Conservation (phyloP, 2,888 invertebrate genomes). For the Apamea anceps region DNA sequence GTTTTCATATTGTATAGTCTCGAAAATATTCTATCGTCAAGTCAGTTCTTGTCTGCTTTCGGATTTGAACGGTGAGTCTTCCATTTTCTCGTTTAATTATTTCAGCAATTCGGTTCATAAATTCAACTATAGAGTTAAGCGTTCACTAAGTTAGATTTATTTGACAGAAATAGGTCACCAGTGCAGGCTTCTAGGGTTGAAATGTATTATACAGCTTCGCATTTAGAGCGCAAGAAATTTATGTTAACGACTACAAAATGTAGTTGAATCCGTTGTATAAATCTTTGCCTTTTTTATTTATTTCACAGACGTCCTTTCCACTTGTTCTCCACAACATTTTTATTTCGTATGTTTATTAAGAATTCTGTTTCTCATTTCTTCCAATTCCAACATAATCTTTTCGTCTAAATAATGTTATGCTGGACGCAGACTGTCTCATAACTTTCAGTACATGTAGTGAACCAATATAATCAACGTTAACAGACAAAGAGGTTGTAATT, state of each 20-base stretch:
- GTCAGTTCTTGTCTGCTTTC: conserved; percentile 28
- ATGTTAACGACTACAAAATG: conserved; percentile 76
- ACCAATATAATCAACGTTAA: neutral
- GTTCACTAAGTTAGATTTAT: conserved; percentile 77
- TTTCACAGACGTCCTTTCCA: conserved; percentile 47
- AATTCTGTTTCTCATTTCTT: conserved; percentile 53
- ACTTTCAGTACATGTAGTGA: conserved; percentile 18
- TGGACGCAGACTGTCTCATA: conserved; percentile 12
- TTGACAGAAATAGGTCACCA: conserved; percentile 77
- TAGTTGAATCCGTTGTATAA: conserved; percentile 70
- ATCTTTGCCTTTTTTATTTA: conserved; percentile 65
- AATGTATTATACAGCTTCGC: conserved; percentile 72
- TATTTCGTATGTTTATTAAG: conserved; percentile 54
- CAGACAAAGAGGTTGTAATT: neutral
- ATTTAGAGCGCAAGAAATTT: conserved; percentile 79
- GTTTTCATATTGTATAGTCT: conserved; percentile 12
- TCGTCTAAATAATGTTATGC: conserved; percentile 20
- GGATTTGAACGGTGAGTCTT: conserved; percentile 57
- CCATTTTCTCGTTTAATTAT: conserved; percentile 47
- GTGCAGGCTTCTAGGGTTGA: conserved; percentile 78
- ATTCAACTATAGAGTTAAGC: conserved; percentile 70
- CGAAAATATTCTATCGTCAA: conserved; percentile 8
- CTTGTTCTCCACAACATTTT: conserved; percentile 56
- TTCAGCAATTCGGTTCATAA: conserved; percentile 62
- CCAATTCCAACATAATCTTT: conserved; percentile 30